Evolutionary conservation across 1,140 invertebrate species (phyloP), one percentile per base, ranked within the genome.

Genomic region (Drosophila azteca): DNA sequence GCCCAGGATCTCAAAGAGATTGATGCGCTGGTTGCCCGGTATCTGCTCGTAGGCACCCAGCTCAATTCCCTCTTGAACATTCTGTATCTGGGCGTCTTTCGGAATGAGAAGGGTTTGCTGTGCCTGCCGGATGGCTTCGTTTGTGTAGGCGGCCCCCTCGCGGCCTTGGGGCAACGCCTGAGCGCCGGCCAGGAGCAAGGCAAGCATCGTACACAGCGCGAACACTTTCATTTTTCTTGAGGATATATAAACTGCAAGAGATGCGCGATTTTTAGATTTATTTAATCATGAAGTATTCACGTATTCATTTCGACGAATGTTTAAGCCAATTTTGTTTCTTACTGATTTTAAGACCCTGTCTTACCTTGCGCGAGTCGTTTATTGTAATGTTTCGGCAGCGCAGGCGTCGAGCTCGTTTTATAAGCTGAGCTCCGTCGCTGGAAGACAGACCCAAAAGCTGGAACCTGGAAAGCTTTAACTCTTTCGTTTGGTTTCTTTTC

Each of bases 101-200:
- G 96, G 96, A 71, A 97, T 96, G 49, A 97, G 93, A 75, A 95
- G 95, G 1, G 96, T 96, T 90, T 95, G 96, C 91, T 96, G 96
- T 0, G 96, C 96, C 92, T 97, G 96, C 59, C 95, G 94, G 81
- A 97, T 96, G n/a, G 96, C 96, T 88, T 97, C 96, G 77, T 96
- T 95, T 64, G 95, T 96, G 92, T 96, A 97, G 55, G 94, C 94
- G 22, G 95, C 94, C 0, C 96, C 96, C 76, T 97, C 96, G 71
- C 96, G 94, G 1, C 54, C 63, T 91, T 95, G 95, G 0, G 95
- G 95, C 41, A 93, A 93, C n/a, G 94, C 94, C 5, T 92, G 79
- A 43, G 92, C 93, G 20, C 91, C 77, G 59, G 92, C 92, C 70
- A 92, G 82, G 68, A 92, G 77, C 22, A 94, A 39, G 54, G 78